Base-by-base conservation (phyloP, 2,888 invertebrate species). In the Brachyopa scutellaris region DNA sequence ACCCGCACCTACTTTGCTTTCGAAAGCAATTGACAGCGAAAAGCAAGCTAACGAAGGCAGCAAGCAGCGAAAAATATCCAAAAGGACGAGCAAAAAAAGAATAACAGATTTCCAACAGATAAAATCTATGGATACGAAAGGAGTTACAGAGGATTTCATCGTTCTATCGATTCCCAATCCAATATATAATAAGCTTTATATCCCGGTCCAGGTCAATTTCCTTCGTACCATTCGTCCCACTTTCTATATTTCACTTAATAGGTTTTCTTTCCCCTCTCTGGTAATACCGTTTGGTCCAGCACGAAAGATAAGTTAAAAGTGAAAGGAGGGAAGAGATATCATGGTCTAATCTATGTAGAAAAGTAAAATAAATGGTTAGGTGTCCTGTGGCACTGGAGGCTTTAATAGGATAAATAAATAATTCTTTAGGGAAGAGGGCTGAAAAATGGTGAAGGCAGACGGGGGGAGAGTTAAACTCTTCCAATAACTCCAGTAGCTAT, bases 111-210 rank as follows among this genome's bases (percentile, higher is more conserved):
- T 80, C 67, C 69, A 69, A 42, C 42, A 74, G 67, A 80, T 80
- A 80, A 55, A 76, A 76, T 69, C 57, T 29, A 69, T 36, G 29
- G 69, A 62, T 74, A 55, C 61, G 55, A 51, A 45, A 59, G 69
- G 62, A 76, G 67, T 69, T 76, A 69, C 69, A 80, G 64, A 47
- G 69, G 69, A 76, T 70, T 76, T 70, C 13, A 23, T 57, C 64
- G 64, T 80, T 80, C 76, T 57, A 76, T 80, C 80, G 69, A 80
- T 80, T 80, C 51, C 57, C 69, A 80, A 74, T 80, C 69, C 76
- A 64, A 76, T 57, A 69, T 69, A 70, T 80, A 80, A 76, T 70
- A 76, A 80, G 80, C 80, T 70, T 69, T 80, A 59, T 76, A 67
- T 70, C 38, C 55, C 42, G 42, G 69, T 69, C 76, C 49, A 59